Evolutionary conservation across 2,113 vertebrate species (phyloP).

Genomic region (Paedocypris sp.): DNA sequence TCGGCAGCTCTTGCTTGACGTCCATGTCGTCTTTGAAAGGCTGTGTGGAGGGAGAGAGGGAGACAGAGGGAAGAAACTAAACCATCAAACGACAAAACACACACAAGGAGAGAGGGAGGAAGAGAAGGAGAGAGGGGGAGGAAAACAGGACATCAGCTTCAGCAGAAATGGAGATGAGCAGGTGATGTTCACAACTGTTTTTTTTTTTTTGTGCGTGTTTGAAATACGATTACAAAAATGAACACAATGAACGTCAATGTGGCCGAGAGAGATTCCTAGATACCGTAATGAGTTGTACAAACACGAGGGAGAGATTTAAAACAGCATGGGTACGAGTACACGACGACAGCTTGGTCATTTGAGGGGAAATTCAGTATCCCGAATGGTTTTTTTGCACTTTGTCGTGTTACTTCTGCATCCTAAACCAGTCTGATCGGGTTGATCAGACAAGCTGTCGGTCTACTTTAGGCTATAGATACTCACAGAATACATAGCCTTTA

Average conservation of each 20-base stretch:
- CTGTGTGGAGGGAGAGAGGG: conserved; percentile 73
- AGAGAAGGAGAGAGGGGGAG: conserved; percentile 46
- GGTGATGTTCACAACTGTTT: conserved; percentile 22
- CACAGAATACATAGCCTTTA: conserved; percentile 93
- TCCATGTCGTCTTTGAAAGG: conserved; percentile 92
- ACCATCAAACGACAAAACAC: conserved; percentile 60
- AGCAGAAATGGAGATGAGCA: conserved; percentile 45
- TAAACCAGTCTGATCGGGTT: neutral
- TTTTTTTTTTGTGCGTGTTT: too few relatives aligned
- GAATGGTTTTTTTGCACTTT: too few relatives aligned
- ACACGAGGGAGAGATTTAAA: too few relatives aligned
- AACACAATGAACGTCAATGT: too few relatives aligned
- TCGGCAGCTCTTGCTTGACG: conserved; percentile 84
- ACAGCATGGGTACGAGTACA: too few relatives aligned
- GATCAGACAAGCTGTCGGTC: neutral
- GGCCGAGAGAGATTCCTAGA: too few relatives aligned
- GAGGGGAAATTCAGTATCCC: too few relatives aligned
- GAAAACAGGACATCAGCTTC: conserved; percentile 62
- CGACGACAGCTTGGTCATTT: too few relatives aligned
- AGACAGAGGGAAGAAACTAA: conserved; percentile 71
- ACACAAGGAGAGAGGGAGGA: conserved; percentile 58
- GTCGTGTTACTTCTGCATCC: too few relatives aligned
- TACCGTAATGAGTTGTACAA: too few relatives aligned
- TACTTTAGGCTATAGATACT: conserved; percentile 44
- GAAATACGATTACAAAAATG: too few relatives aligned